Percentiles rank a stretch among this genome's conserved stretches.
Conservation (phyloP, 2,888 invertebrate genomes). For the Tachina lurida region DNA sequence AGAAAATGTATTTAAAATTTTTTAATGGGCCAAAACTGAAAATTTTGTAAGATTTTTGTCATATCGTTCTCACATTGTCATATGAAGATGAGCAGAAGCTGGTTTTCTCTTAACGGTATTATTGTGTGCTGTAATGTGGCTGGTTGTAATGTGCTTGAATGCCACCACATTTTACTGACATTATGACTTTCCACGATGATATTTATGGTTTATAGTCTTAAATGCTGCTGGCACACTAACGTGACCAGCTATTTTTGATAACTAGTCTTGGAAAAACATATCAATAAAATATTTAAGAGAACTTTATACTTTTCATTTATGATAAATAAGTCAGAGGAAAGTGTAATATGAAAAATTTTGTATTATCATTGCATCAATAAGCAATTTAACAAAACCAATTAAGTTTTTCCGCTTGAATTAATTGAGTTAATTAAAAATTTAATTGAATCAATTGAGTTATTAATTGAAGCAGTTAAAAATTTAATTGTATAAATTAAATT, state of each 20-base stretch:
- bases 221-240: conserved; percentile 35
- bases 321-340: too few species aligned
- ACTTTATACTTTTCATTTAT: too few species aligned
- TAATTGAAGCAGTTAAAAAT: too few species aligned
- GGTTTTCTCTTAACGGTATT: conserved; percentile 59
- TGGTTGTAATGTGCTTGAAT: conserved; percentile 60
- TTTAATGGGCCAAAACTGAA: not conserved
- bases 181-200: conserved; percentile 69
- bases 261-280: not conserved
- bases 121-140: conserved; percentile 66
- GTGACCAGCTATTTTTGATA: conserved; percentile 35
- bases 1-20: not conserved
- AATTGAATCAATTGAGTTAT: too few species aligned
- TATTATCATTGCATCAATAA: too few species aligned
- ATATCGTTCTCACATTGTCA: not conserved
- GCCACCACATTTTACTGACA: conserved; percentile 70
- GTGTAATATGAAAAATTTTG: too few species aligned
- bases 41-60: conserved; percentile 2
- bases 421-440: too few species aligned
- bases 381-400: too few species aligned
- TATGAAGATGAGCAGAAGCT: conserved; percentile 40
- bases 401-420: too few species aligned
- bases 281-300: not conserved
- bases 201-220: conserved; percentile 63
- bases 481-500: too few species aligned